phyloP scores from a whole-genome alignment of 1,140 invertebrate species.

The Halesus radiatus region DNA sequence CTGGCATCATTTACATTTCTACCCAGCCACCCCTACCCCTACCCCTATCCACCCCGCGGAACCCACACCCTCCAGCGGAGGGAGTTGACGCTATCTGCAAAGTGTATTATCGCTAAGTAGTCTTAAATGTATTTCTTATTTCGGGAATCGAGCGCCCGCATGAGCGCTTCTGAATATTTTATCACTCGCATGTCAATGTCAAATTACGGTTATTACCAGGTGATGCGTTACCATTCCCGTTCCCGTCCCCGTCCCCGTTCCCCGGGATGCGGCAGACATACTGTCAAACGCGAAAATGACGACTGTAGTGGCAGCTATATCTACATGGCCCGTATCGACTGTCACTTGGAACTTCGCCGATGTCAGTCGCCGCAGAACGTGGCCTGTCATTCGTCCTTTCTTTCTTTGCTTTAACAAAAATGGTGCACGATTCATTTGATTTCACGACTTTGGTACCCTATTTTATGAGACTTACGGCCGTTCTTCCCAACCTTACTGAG shows the following conservation, averaged over 20 bases:
- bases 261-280: slow-evolving; percentile 22
- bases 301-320: slow-evolving; percentile 16
- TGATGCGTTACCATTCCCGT: slow-evolving; percentile 20
- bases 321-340: slow-evolving; percentile 41
- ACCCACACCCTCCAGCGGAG: not conserved
- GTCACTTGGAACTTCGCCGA: slow-evolving; percentile 9
- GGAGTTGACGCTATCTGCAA: slow-evolving; percentile 29
- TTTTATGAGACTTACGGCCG: too few relatives aligned
- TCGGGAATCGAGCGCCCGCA: slow-evolving; percentile 32
- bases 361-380: slow-evolving; percentile 34
- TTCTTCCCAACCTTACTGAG: too few relatives aligned
- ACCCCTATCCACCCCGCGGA: too few relatives aligned
- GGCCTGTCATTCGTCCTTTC: slow-evolving; percentile 15
- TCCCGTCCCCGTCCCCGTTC: not conserved
- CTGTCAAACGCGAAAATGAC: slow-evolving; percentile 48
- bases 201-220: slow-evolving; percentile 53
- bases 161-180: slow-evolving; percentile 52
- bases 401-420: not conserved
- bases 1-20: slow-evolving; percentile 32
- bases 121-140: slow-evolving; percentile 57
- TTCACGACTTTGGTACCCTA: too few relatives aligned
- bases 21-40: not conserved
- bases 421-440: not conserved
- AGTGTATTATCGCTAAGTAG: slow-evolving; percentile 52
- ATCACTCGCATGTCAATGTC: slow-evolving; percentile 53